Conservation (phyloP, 53 echinoderm and acorn worm genomes). For the Apostichopus leukothele region DNA sequence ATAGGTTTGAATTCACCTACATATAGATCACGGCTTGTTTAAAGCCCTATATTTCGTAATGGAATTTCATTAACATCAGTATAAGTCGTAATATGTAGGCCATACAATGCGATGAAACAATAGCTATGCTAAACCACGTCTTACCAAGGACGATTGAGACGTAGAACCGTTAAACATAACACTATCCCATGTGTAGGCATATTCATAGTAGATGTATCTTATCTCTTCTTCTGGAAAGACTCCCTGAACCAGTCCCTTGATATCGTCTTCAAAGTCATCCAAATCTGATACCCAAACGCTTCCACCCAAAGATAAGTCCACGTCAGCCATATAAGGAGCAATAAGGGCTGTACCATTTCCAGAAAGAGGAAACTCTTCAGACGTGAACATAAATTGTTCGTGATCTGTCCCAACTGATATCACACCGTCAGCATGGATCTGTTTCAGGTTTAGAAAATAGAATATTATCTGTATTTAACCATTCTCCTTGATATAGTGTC, state of each 20-base stretch:
- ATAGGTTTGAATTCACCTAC: too few species aligned
- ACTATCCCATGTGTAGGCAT: neutral
- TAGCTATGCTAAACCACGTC: too few species aligned
- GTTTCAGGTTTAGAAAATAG: neutral
- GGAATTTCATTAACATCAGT: too few species aligned
- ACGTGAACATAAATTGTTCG: neutral
- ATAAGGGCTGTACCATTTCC: constrained; percentile 2
- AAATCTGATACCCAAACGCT: neutral
- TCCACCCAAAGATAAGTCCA: constrained; percentile 3
- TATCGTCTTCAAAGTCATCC: neutral
- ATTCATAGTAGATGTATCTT: neutral
- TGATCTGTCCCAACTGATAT: neutral
- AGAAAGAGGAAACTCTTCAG: neutral
- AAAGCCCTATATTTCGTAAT: too few species aligned
- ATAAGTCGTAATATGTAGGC: too few species aligned
- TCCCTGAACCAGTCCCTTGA: neutral
- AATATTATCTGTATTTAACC: too few species aligned
- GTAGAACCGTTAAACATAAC: neutral
- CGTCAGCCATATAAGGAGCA: constrained; percentile 29
- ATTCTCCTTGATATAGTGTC: too few species aligned
- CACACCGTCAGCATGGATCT: neutral
- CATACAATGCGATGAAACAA: too few species aligned
- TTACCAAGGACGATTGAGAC: neutral
- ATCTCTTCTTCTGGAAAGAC: neutral
- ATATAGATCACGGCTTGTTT: too few species aligned